Percentiles rank a stretch among this genome's conserved stretches.
phyloP scores from a whole-genome alignment of 1,140 invertebrate species.

The Drosophila repleta region DNA sequence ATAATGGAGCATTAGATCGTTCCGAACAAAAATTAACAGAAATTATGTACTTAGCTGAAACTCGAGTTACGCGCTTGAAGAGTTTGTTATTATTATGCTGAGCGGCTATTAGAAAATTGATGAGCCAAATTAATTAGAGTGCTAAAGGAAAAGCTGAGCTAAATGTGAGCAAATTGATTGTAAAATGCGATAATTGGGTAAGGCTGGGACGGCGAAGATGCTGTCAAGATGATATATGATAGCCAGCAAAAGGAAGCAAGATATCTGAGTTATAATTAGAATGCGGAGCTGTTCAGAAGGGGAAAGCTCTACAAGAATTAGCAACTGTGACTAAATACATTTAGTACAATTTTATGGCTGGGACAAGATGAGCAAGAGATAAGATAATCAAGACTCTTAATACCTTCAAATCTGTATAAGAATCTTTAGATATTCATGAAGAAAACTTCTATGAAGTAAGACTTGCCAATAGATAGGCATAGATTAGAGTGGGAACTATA shows the following conservation, averaged over 20 bases:
- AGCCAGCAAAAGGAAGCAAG: neutral
- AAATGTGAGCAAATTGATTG: slow-evolving; percentile 15
- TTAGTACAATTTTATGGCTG: too few species aligned
- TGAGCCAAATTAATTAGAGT: slow-evolving; percentile 71
- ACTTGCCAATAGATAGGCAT: too few species aligned
- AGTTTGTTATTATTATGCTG: slow-evolving; percentile 62
- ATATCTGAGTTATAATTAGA: neutral
- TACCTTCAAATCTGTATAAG: too few species aligned
- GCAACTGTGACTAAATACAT: too few species aligned
- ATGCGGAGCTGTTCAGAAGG: too few species aligned
- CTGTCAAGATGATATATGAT: slow-evolving; percentile 4
- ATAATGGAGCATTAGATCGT: slow-evolving; percentile 44
- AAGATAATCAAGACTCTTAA: too few species aligned
- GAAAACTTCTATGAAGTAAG: too few species aligned
- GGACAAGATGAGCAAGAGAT: too few species aligned
- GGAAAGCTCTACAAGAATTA: too few species aligned
- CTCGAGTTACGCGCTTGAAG: slow-evolving; percentile 52
- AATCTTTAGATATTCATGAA: too few species aligned
- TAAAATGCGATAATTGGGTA: slow-evolving; percentile 13
- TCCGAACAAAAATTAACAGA: slow-evolving; percentile 58
- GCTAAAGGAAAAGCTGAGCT: neutral
- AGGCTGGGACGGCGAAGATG: neutral
- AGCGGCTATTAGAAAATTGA: slow-evolving; percentile 62
- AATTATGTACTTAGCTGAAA: slow-evolving; percentile 49
- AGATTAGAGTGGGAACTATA: too few species aligned